Evolutionary conservation across 2,888 invertebrate genomes (phyloP).

Genomic region (Andrena minutula): DNA sequence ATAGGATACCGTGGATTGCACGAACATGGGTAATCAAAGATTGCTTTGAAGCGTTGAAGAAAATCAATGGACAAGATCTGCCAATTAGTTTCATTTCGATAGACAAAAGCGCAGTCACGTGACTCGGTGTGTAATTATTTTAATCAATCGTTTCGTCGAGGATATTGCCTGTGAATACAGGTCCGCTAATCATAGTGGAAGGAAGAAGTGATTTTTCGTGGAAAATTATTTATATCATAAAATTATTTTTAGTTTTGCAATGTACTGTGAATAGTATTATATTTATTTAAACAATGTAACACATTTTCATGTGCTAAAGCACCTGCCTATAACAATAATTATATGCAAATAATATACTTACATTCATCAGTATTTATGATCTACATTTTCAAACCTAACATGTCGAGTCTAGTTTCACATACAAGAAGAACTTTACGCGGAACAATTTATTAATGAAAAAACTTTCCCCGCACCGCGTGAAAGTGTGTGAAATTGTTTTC

Average conservation of each 20-base stretch:
- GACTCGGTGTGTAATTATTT: neutral
- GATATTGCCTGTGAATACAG: neutral
- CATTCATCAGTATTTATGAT: too few species aligned
- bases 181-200: neutral
- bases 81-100: neutral
- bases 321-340: too few species aligned
- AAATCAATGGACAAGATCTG: neutral
- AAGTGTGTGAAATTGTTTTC: constrained; percentile 4
- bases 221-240: neutral
- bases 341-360: too few species aligned
- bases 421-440: neutral
- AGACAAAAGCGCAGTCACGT: neutral
- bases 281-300: constrained; percentile 6
- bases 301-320: neutral
- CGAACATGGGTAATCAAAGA: neutral
- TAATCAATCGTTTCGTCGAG: neutral
- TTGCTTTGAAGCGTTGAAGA: neutral
- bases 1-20: constrained; percentile 22
- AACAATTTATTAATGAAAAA: neutral
- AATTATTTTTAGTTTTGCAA: neutral
- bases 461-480: neutral
- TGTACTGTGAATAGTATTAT: neutral
- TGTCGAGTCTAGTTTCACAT: too few species aligned
- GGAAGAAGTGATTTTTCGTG: neutral
- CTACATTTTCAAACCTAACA: too few species aligned